Evolutionary conservation across 2,888 invertebrate species (phyloP).

Genomic region (Alitta virens): DNA sequence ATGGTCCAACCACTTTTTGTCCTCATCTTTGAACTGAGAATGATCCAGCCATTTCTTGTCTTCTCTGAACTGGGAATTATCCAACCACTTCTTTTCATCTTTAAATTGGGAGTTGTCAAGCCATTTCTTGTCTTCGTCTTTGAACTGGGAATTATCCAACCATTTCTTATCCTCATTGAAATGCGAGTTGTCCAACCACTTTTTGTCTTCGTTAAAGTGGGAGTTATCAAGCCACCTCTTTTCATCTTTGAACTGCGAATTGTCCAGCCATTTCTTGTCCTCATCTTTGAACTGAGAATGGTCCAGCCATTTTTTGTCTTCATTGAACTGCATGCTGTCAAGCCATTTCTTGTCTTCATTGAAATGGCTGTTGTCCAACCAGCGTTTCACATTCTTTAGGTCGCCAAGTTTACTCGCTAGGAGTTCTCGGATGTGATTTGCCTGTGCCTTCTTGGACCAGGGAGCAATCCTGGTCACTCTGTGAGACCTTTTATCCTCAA

Average conservation of each 20-base stretch:
- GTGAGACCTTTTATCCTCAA: too few relatives aligned
- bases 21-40: background rate
- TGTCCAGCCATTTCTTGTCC: background rate
- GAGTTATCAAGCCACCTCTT: slow-evolving; percentile 1
- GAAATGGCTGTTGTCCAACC: background rate
- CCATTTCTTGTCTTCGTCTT: background rate
- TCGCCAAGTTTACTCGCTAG: too few relatives aligned
- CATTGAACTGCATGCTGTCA: background rate
- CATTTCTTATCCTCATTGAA: background rate
- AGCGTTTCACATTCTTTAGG: background rate
- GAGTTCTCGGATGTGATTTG: too few relatives aligned
- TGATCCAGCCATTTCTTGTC: background rate
- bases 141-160: slow-evolving; percentile 1
- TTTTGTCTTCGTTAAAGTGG: background rate
- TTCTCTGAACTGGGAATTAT: background rate
- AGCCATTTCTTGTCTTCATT: background rate
- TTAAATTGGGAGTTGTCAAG: background rate
- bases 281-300: background rate
- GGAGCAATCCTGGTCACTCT: too few relatives aligned
- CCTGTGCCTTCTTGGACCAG: too few relatives aligned
- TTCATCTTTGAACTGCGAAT: background rate
- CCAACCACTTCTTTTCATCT: background rate
- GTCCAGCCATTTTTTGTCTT: background rate
- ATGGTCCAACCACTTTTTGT: background rate
- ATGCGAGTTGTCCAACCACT: slow-evolving; percentile 1